Percentiles rank a stretch among this genome's conserved stretches.
These are phyloP conservation scores for Sisyra nigra DNA, from an alignment of 2,888 invertebrate genomes.

Conservation along the genomic window DNA sequence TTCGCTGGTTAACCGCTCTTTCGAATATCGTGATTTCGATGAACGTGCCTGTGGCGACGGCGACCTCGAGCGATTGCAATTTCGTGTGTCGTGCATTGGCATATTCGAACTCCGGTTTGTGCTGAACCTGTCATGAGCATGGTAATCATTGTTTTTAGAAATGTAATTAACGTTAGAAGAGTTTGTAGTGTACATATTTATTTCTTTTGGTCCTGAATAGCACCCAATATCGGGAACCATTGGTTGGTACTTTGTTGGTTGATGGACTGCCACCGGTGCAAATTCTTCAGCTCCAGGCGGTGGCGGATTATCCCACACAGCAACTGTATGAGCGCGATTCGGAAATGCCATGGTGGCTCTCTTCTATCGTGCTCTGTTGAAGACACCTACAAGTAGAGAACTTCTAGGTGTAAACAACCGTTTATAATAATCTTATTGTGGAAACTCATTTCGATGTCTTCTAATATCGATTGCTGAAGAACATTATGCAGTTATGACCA, in stretches of 20 bases:
- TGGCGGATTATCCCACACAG: constrained; percentile 24
- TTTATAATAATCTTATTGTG: not conserved
- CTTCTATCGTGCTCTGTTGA: not conserved
- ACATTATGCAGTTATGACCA: too few species aligned
- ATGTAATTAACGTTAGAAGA: constrained; percentile 1
- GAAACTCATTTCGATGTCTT: not conserved
- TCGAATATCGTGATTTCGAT: not conserved
- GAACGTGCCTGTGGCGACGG: not conserved
- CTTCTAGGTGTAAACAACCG: constrained; percentile 28
- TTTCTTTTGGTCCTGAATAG: not conserved
- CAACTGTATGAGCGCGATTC: not conserved
- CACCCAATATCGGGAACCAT: constrained; percentile 3
- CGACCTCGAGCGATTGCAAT: too few species aligned
- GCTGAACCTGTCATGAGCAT: constrained; percentile 4
- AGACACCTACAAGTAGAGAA: constrained; percentile 28
- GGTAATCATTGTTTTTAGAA: not conserved
- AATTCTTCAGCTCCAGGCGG: constrained; percentile 25
- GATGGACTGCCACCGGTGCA: not conserved
- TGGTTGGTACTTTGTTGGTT: constrained; percentile 5
- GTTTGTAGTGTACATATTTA: constrained; percentile 1
- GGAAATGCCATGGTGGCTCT: not conserved
- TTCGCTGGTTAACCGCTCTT: not conserved
- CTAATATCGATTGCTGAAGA: not conserved
- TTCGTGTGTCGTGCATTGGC: too few species aligned
- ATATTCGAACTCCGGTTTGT: not conserved